These are phyloP conservation scores for Todiramphus saurophagus DNA, from an alignment of 2,113 vertebrate species.

Conservation along the genomic window DNA sequence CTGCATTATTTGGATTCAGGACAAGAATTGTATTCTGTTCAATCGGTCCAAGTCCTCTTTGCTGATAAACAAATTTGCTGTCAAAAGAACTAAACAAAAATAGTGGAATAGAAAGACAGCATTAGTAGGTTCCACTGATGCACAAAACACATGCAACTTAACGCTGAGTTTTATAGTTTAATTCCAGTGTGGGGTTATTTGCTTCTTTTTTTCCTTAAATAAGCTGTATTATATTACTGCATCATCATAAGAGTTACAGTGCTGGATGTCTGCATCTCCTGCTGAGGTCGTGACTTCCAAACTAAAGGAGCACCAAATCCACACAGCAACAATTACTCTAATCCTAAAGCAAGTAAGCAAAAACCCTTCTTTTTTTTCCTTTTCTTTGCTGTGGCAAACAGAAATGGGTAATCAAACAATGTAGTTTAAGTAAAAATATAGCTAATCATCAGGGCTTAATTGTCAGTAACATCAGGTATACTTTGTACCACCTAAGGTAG, in stretches of 20 bases:
- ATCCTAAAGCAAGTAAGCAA: background rate
- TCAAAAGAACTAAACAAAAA: conserved; percentile 86
- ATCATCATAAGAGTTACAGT: background rate
- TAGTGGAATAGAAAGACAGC: conserved; percentile 19
- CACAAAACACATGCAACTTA: background rate
- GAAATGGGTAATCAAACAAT: background rate
- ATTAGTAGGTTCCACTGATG: background rate
- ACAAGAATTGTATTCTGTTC: conserved; percentile 91
- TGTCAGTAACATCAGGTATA: background rate
- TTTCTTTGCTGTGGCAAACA: background rate
- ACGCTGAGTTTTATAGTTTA: background rate
- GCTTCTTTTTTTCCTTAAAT: background rate
- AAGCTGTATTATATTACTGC: background rate
- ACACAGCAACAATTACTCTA: background rate
- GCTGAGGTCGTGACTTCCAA: background rate
- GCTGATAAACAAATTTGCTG: conserved; percentile 84
- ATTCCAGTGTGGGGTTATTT: background rate
- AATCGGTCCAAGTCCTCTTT: conserved; percentile 88
- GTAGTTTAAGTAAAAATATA: background rate
- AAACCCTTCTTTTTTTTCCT: background rate
- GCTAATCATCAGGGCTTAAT: background rate
- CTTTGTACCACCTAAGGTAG: background rate
- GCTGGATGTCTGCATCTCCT: background rate
- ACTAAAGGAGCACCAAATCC: background rate
- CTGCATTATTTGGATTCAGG: conserved; percentile 82